These are phyloP conservation scores for Nannobrachium achirus DNA, from an alignment of 2,113 vertebrate genomes.

Conservation along the genomic window DNA sequence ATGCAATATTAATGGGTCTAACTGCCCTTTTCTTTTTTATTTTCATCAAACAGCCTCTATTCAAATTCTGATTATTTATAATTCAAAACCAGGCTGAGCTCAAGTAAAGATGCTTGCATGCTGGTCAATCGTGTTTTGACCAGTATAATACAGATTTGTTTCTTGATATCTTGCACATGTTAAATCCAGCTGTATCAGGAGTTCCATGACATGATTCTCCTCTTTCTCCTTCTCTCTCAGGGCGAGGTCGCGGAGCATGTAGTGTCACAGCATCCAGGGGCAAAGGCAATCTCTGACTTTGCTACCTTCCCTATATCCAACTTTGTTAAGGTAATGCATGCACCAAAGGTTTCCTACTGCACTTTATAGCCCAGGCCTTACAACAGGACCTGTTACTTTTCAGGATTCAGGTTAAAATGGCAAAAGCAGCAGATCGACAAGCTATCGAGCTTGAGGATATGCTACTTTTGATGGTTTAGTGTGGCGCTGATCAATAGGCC, in stretches of 20 bases:
- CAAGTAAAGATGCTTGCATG: neutral
- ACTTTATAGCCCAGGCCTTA: too few species aligned
- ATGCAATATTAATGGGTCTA: too few species aligned
- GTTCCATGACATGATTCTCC: neutral
- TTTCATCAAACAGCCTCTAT: neutral
- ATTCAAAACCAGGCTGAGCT: neutral
- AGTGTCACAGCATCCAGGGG: conserved; percentile 83
- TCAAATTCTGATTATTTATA: neutral
- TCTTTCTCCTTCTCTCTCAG: conserved; percentile 61
- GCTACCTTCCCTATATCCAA: conserved; percentile 87
- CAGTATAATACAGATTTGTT: neutral
- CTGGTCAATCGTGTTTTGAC: neutral
- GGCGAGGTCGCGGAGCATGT: conserved; percentile 88
- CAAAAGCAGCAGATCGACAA: too few species aligned
- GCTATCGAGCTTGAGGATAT: too few species aligned
- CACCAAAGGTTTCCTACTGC: too few species aligned
- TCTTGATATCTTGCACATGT: neutral
- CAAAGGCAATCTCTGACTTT: conserved; percentile 85
- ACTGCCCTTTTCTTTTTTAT: too few species aligned
- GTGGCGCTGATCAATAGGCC: too few species aligned
- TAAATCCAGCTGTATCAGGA: too few species aligned
- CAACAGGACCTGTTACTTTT: too few species aligned
- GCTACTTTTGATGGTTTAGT: too few species aligned
- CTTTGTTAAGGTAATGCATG: conserved; percentile 87
- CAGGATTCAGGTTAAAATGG: too few species aligned